Evolutionary conservation across 1,140 invertebrate genomes (phyloP), one percentile per base, ranked within the genome.

Genomic region (Andricus grossulariae): DNA sequence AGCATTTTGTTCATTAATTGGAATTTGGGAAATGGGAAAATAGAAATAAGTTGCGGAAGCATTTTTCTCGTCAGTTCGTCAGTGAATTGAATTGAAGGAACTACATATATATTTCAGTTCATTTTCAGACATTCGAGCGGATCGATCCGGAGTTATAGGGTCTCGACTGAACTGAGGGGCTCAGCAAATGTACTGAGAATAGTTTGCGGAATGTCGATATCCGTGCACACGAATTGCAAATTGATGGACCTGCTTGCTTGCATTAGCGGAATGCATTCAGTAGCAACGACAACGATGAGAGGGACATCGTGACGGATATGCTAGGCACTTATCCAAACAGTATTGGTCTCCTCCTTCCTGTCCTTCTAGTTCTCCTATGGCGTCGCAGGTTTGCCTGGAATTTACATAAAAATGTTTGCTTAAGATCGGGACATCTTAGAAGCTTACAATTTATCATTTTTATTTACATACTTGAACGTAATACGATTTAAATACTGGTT

Each of bases 311-410:
- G 94, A 93, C 15, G 93, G 93, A 88, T 96, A 95, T 18, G 95
- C 94, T 74, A 97, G 93, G 90, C 96, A 97, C 79, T 95, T 92
- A 87, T 97, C 96, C 93, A 95, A 94, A 85, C 96, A 97, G 84
- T 96, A 96, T n/a, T 95, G 93, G 80, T 96, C 95, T 8, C 96
- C 95, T 39, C 96, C 96, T 15, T 93, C 92, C 73, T 92, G 91
- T 15, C 95, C 95, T 82, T 91, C 93, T 75, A 96, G 88, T 80
- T 96, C 95, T 12, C 96, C 96, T 57, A 96, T 92, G 2, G 96
- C 95, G 72, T 96, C 94, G 85, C 96, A 97, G 45, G 93, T 92
- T 84, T 95, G 92, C 50, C 96, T 97, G 89, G 18, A 93, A 93
- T 87, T 77, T 77, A 71, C 84, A 78, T 76, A 54, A 52, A 74